A percentile compares a stretch with the other conserved stretches of the same genome.
Evolutionary conservation across 2,888 invertebrate species (phyloP).

Genomic region (Adelphocoris suturalis): DNA sequence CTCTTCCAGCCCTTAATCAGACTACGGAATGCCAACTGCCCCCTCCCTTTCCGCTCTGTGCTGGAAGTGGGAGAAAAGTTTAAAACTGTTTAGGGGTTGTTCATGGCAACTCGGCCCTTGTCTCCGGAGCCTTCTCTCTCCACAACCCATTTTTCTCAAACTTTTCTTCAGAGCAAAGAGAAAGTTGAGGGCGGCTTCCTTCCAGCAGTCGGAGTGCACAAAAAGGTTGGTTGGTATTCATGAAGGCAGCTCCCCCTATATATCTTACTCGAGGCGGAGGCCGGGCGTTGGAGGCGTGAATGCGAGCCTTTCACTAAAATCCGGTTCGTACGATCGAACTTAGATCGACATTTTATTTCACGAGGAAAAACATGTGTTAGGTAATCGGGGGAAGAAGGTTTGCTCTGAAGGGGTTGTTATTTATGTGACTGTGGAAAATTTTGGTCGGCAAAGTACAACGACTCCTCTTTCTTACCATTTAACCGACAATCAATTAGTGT

Average conservation of each 20-base stretch:
- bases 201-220: background rate
- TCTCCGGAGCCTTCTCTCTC: background rate
- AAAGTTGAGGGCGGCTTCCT: slow-evolving; percentile 6
- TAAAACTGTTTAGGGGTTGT: background rate
- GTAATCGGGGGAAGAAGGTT: too few species aligned
- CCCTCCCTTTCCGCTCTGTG: background rate
- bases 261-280: too few species aligned
- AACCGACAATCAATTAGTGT: too few species aligned
- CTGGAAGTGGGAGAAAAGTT: background rate
- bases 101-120: background rate
- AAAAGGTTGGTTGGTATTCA: slow-evolving; percentile 5
- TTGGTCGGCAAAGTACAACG: too few species aligned
- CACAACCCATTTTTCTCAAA: background rate
- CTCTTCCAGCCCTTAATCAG: background rate
- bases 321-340: too few species aligned
- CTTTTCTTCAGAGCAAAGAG: background rate
- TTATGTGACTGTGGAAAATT: too few species aligned
- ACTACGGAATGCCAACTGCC: background rate
- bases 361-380: too few species aligned
- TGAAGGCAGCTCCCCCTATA: background rate
- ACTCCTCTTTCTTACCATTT: too few species aligned
- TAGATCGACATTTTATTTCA: too few species aligned
- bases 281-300: too few species aligned
- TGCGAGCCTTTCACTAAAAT: too few species aligned
- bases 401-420: too few species aligned